Evolutionary conservation across 2,888 invertebrate species (phyloP).

Genomic region (Hartigia nigra): DNA sequence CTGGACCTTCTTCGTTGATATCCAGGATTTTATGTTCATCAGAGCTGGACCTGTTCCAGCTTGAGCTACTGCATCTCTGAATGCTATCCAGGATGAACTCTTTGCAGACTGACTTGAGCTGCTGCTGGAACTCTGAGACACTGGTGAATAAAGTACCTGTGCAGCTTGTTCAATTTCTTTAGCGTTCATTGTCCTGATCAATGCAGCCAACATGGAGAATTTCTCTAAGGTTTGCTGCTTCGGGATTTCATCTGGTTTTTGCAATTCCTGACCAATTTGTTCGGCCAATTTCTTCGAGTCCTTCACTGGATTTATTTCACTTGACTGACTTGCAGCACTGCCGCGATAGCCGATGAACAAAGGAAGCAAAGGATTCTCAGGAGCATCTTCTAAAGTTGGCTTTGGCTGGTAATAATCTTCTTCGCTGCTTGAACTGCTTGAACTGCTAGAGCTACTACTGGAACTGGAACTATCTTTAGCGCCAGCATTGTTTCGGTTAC

Average conservation of each 20-base stretch:
- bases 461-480: slow-evolving; percentile 25
- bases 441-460: slow-evolving; percentile 12
- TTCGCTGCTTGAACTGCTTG: slow-evolving; percentile 41
- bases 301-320: slow-evolving; percentile 49
- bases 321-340: slow-evolving; percentile 59
- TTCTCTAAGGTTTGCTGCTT: slow-evolving; percentile 72
- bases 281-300: slow-evolving; percentile 63
- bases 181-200: slow-evolving; percentile 73
- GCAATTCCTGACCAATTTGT: slow-evolving; percentile 72
- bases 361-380: slow-evolving; percentile 67
- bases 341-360: slow-evolving; percentile 67
- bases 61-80: slow-evolving; percentile 75
- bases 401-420: slow-evolving; percentile 49
- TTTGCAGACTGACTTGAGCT: slow-evolving; percentile 51
- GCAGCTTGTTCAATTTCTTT: slow-evolving; percentile 72
- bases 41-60: slow-evolving; percentile 78
- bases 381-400: slow-evolving; percentile 61
- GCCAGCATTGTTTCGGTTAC: neutral
- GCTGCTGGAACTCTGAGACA: slow-evolving; percentile 58
- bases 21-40: slow-evolving; percentile 72
- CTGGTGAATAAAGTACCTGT: slow-evolving; percentile 66
- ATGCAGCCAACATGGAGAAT: slow-evolving; percentile 71
- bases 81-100: slow-evolving; percentile 71
- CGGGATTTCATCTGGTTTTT: slow-evolving; percentile 70
- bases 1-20: slow-evolving; percentile 68